Conservation (phyloP, 2,797 vertebrate species). For the Syncerus caffer region DNA sequence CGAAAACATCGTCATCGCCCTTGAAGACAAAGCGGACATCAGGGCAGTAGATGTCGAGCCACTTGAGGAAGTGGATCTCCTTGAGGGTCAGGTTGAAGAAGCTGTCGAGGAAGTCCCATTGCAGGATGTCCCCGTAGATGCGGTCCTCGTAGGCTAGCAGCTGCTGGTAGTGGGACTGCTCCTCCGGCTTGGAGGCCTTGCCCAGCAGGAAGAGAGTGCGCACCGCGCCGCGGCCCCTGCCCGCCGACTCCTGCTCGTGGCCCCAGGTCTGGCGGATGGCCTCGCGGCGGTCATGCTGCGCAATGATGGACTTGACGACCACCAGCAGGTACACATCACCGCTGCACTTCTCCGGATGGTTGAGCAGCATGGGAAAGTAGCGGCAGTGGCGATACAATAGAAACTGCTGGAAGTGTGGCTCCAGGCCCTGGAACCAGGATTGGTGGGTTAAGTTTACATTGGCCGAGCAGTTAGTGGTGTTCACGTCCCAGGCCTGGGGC, state of each 20-base stretch:
- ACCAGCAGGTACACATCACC: slow-evolving; percentile 89
- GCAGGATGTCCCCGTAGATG: slow-evolving; percentile 93
- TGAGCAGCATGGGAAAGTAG: slow-evolving; percentile 93
- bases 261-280: slow-evolving; percentile 97
- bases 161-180: slow-evolving; percentile 93
- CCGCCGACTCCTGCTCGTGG: slow-evolving; percentile 87
- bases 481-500: slow-evolving; percentile 87
- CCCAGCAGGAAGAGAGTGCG: slow-evolving; percentile 93
- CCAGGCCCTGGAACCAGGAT: slow-evolving; percentile 90
- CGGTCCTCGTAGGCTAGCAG: slow-evolving; percentile 94
- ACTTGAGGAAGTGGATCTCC: slow-evolving; percentile 97
- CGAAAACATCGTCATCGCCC: slow-evolving; percentile 95
- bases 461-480: slow-evolving; percentile 89
- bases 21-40: slow-evolving; percentile 91
- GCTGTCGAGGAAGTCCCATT: slow-evolving; percentile 97
- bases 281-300: slow-evolving; percentile 93
- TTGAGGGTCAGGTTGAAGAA: slow-evolving; percentile 99
- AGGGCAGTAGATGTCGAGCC: slow-evolving; percentile 94
- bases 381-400: slow-evolving; percentile 94
- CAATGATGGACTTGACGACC: slow-evolving; percentile 94
- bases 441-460: slow-evolving; percentile 89
- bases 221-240: slow-evolving; percentile 87
- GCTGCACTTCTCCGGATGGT: slow-evolving; percentile 93
- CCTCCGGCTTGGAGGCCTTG: slow-evolving; percentile 87
- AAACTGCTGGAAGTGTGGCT: slow-evolving; percentile 92